Conservation (phyloP, 2,113 vertebrate genomes). For the Vulpes lagopus region DNA sequence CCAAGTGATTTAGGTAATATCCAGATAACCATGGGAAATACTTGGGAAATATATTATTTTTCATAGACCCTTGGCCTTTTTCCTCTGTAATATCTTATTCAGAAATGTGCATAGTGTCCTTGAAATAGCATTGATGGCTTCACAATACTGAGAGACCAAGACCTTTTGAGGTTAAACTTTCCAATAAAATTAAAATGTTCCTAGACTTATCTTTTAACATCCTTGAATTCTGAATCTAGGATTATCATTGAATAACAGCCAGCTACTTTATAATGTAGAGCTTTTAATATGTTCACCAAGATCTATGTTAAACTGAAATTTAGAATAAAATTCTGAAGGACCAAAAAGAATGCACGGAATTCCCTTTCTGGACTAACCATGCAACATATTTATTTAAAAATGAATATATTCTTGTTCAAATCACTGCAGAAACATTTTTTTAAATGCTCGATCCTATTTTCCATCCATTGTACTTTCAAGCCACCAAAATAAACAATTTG, state of each 20-base stretch:
- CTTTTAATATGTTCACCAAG: conserved; percentile 51
- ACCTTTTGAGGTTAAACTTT: conserved; percentile 67
- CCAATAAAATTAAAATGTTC: conserved; percentile 62
- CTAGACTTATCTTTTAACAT: conserved; percentile 68
- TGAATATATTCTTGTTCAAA: background rate
- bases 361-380: background rate
- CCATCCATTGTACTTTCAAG: background rate
- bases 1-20: background rate
- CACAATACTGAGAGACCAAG: conserved; percentile 49
- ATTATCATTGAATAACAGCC: conserved; percentile 69
- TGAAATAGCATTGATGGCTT: conserved; percentile 70
- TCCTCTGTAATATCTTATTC: conserved; percentile 57
- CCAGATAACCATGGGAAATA: background rate
- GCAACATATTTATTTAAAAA: background rate
- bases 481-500: background rate
- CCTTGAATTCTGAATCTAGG: conserved; percentile 63
- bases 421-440: background rate
- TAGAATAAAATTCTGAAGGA: background rate
- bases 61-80: background rate
- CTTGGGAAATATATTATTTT: background rate
- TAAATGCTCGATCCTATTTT: background rate
- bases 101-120: conserved; percentile 15
- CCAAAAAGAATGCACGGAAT: background rate
- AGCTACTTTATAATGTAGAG: conserved; percentile 56
- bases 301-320: background rate